These are phyloP conservation scores for Arvicanthis niloticus DNA, from an alignment of 2,113 vertebrate genomes.

Conservation along the genomic window DNA sequence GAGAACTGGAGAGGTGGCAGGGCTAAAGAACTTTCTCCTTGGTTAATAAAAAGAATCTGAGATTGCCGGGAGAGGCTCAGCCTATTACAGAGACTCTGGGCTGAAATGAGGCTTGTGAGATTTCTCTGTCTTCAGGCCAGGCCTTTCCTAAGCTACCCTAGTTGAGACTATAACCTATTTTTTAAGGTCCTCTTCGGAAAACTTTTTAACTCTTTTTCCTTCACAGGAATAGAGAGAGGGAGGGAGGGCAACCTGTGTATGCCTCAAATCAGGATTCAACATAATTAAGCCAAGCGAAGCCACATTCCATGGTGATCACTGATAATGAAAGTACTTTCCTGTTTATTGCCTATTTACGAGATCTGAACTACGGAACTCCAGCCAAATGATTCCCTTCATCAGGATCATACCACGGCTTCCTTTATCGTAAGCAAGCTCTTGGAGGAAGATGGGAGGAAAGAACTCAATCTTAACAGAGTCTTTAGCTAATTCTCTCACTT, in stretches of 20 bases:
- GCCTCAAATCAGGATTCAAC: slow-evolving; percentile 13
- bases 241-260: background rate
- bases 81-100: slow-evolving; percentile 40
- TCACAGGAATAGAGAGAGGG: background rate
- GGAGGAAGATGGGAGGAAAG: background rate
- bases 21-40: slow-evolving; percentile 20
- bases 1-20: slow-evolving; percentile 5
- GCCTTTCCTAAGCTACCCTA: slow-evolving; percentile 33
- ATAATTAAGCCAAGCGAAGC: slow-evolving; percentile 2
- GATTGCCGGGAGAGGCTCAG: slow-evolving; percentile 27
- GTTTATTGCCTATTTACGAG: background rate
- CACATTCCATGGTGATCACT: background rate
- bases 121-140: slow-evolving; percentile 60
- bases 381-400: slow-evolving; percentile 35
- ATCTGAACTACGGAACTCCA: background rate
- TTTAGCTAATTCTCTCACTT: background rate
- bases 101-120: slow-evolving; percentile 62
- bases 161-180: slow-evolving; percentile 37
- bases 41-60: slow-evolving; percentile 52
- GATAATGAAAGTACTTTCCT: slow-evolving; percentile 11
- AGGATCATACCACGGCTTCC: background rate
- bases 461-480: background rate
- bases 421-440: background rate
- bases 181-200: slow-evolving; percentile 63
- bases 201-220: background rate